phyloP scores from a whole-genome alignment of 2,888 invertebrate species.

The Chesias legatella region DNA sequence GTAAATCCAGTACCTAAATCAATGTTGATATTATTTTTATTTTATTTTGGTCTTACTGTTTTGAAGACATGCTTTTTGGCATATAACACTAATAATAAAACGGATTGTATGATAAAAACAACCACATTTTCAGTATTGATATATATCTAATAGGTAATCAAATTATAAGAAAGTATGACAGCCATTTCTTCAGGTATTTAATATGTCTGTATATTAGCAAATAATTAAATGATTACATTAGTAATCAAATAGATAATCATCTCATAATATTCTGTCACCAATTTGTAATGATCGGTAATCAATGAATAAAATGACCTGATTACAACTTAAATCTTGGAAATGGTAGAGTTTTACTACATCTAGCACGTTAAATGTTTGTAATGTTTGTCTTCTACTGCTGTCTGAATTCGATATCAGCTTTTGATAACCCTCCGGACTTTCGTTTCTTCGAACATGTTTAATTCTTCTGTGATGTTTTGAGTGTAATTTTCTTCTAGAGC shows the following conservation, averaged over 20 bases:
- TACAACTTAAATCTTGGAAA: slow-evolving; percentile 11
- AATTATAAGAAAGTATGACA: background rate
- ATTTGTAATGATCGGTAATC: slow-evolving; percentile 11
- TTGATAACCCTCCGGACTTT: slow-evolving; percentile 7
- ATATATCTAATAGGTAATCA: background rate
- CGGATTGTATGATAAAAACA: slow-evolving; percentile 32
- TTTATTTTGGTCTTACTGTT: slow-evolving; percentile 41
- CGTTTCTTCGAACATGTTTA: slow-evolving; percentile 9
- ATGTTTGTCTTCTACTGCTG: too few relatives aligned
- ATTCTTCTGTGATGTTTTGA: slow-evolving; percentile 13
- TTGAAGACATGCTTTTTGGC: slow-evolving; percentile 41
- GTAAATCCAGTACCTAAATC: slow-evolving; percentile 41
- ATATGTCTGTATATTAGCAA: slow-evolving; percentile 5
- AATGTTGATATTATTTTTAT: slow-evolving; percentile 47
- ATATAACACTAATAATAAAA: slow-evolving; percentile 33
- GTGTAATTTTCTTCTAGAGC: slow-evolving; percentile 27
- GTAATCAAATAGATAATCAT: slow-evolving; percentile 7
- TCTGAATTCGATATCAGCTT: slow-evolving; percentile 8
- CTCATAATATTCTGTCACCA: slow-evolving; percentile 10
- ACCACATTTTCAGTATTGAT: slow-evolving; percentile 25
- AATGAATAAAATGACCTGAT: slow-evolving; percentile 17
- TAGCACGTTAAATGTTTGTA: too few relatives aligned
- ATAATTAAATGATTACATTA: slow-evolving; percentile 11
- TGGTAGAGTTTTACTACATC: slow-evolving; percentile 8
- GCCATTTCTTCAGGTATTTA: background rate